Base-by-base conservation (phyloP, 2,797 vertebrate species). In the Toxotes lorentzi region DNA sequence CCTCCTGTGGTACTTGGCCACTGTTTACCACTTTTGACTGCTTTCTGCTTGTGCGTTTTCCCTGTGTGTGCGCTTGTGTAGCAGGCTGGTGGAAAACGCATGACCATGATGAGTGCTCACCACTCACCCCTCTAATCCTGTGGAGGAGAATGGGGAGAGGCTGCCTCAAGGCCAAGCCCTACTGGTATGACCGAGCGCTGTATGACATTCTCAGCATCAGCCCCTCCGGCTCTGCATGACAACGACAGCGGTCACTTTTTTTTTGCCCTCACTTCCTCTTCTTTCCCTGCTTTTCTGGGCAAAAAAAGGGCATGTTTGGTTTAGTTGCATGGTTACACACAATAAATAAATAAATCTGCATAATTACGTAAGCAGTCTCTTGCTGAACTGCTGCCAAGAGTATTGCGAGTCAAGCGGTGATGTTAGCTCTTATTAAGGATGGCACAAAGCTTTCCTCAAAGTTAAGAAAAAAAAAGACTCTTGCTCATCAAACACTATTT, bases 341-440 rank as follows among this genome's bases (percentile, higher is more conserved):
- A 67, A 89, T 79, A 91, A 94, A 94, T 92, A 94, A 92, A 94
- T 88, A 89, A 89, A 94, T 93, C 85, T 88, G 81, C 90, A 91
- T 92, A 86, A 86, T 93, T 92, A 91, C 79, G 35, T 85, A 88
- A 92, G 83, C 11, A 1, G 48, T 54, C 77, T 83, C 91, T 82
- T 76, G 76, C 84, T 86, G 74, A 89, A 69, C 16, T 2, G 59
- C 70, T 58, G 76, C 76, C 83, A 85, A 76, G 47, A 72, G 68
- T 54, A 27, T 74, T 62, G 51, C 54, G 24, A 87, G 82, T 83
- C 72, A 66, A 79, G 66, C 58, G 3, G 76, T 81, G 76, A 76
- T 77, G 81, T 79, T 70, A 78, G 77, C 67, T 73, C 53, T 82
- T 72, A 76, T 86, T 83, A 84, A 71, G 30, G 60, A 59, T 21